phyloP scores from a whole-genome alignment of 35 echinoderm and acorn worm species.

The Ophioderma brevispina region DNA sequence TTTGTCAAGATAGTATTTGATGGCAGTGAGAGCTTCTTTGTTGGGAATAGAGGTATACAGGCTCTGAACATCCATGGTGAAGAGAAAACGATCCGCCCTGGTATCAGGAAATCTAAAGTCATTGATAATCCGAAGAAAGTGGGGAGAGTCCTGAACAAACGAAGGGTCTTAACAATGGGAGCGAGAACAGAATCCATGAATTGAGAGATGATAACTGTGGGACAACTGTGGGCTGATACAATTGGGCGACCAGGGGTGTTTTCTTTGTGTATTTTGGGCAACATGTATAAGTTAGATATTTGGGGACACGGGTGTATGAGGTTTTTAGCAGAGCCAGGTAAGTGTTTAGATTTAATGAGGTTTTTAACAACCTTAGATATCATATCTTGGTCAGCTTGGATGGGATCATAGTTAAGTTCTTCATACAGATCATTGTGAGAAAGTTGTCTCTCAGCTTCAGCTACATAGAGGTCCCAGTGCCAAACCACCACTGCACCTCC shows the following conservation, averaged over 20 bases:
- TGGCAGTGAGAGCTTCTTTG: no score
- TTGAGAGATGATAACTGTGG: conserved; percentile 31
- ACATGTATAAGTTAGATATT: conserved; percentile 45
- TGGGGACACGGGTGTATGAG: conserved; percentile 19
- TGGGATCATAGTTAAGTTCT: conserved; percentile 28
- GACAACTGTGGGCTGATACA: conserved; percentile 29
- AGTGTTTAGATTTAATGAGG: conserved; percentile 7
- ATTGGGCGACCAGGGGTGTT: conserved; percentile 16
- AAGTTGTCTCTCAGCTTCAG: neutral
- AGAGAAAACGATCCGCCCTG: neutral
- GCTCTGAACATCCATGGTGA: no score
- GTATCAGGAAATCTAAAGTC: neutral
- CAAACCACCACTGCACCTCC: neutral
- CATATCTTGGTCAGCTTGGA: neutral
- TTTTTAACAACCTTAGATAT: conserved; percentile 7
- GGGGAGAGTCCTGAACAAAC: neutral
- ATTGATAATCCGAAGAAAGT: conserved; percentile 1
- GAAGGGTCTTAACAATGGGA: neutral
- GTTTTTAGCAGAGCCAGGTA: conserved; percentile 2
- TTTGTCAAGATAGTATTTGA: no score
- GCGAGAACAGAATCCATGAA: neutral
- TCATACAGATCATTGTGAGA: neutral
- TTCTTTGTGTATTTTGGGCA: conserved; percentile 35
- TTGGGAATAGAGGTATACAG: no score
- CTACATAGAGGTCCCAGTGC: neutral